Conservation (phyloP, 2,113 vertebrate species). For the Leucosticte australis region DNA sequence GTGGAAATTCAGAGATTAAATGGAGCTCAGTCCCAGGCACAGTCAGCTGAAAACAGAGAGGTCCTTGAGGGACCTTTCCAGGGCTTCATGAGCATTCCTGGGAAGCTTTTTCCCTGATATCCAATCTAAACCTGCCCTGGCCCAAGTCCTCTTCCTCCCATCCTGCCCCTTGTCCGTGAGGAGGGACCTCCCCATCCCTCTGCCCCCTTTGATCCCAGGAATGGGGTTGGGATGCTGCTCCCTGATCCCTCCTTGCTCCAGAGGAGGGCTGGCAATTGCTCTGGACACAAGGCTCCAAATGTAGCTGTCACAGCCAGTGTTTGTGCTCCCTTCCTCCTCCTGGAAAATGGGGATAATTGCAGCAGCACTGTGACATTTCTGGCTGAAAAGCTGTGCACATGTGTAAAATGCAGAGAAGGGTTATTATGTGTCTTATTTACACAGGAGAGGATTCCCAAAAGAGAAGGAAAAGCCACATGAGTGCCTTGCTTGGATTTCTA, state of each 20-base stretch:
- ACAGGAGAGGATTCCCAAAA: constrained; percentile 55
- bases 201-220: background rate
- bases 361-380: constrained; percentile 1
- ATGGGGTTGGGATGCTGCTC: background rate
- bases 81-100: background rate
- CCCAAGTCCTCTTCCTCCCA: background rate
- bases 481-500: background rate
- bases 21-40: constrained; percentile 39
- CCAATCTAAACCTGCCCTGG: background rate
- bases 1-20: constrained; percentile 69
- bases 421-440: constrained; percentile 52
- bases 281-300: background rate
- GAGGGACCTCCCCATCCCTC: background rate
- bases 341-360: constrained; percentile 43
- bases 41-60: constrained; percentile 45
- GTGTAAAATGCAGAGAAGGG: constrained; percentile 26
- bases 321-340: background rate
- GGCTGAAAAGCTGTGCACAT: constrained; percentile 5
- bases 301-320: background rate
- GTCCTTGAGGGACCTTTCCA: background rate
- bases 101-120: background rate
- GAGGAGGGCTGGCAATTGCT: background rate
- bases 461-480: background rate
- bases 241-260: background rate
- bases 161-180: background rate